phyloP scores from a whole-genome alignment of 2,113 vertebrate species.

The Narcine bancroftii region DNA sequence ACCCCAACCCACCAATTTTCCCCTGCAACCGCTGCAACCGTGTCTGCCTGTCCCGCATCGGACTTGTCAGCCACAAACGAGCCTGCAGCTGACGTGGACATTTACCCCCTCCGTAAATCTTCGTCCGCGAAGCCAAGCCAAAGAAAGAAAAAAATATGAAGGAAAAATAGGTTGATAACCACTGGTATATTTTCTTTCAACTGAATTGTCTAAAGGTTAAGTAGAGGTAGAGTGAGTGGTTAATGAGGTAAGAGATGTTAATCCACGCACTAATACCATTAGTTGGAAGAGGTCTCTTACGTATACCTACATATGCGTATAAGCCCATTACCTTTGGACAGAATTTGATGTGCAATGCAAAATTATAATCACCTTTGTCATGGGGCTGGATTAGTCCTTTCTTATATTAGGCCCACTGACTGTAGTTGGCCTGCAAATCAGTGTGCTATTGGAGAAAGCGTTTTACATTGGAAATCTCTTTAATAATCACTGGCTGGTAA shows the following conservation, averaged over 20 bases:
- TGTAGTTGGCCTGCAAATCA: slow-evolving; percentile 23
- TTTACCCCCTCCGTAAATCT: no score
- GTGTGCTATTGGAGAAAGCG: neutral
- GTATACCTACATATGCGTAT: neutral
- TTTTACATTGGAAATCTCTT: neutral
- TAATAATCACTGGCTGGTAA: neutral
- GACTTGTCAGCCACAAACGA: no score
- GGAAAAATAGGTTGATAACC: no score
- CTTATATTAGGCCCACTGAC: neutral
- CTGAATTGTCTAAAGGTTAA: neutral
- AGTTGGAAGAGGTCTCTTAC: neutral
- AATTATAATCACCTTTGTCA: slow-evolving; percentile 34
- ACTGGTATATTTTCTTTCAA: neutral
- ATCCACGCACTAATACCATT: slow-evolving; percentile 17
- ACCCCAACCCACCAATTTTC: no score
- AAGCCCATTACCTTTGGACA: slow-evolving; percentile 9
- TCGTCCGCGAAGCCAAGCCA: no score
- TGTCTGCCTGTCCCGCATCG: no score
- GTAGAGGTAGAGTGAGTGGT: neutral
- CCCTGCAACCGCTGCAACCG: no score
- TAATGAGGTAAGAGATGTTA: neutral
- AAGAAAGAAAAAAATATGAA: no score
- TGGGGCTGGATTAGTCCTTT: slow-evolving; percentile 2
- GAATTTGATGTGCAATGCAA: slow-evolving; percentile 31
- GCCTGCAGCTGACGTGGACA: no score